A percentile compares a stretch with the other conserved stretches of the same genome.
phyloP scores from a whole-genome alignment of 2,888 invertebrate species.

The Dynastes tityus region DNA sequence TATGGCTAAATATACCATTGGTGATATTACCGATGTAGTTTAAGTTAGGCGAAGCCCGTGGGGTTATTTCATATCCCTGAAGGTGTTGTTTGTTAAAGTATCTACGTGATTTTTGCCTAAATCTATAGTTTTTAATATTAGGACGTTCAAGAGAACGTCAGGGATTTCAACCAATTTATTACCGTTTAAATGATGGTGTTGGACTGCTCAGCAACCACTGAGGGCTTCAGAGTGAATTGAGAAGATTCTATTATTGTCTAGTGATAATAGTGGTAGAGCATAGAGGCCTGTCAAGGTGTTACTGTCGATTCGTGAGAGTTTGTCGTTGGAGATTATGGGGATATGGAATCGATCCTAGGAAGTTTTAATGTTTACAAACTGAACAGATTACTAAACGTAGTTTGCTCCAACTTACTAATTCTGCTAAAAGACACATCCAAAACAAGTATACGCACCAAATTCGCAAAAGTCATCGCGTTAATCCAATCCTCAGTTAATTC shows the following conservation, averaged over 20 bases:
- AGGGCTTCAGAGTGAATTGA: constrained; percentile 84
- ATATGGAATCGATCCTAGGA: constrained; percentile 85
- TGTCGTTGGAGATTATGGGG: constrained; percentile 86
- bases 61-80: constrained; percentile 85
- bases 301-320: constrained; percentile 82
- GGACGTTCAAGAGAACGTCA: constrained; percentile 81
- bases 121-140: constrained; percentile 85
- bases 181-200: constrained; percentile 87
- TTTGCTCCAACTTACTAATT: constrained; percentile 82
- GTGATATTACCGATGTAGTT: constrained; percentile 87
- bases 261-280: constrained; percentile 82
- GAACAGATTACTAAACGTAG: constrained; percentile 84
- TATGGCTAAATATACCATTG: constrained; percentile 85
- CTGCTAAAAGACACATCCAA: constrained; percentile 85
- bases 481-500: constrained; percentile 89
- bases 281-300: constrained; percentile 84
- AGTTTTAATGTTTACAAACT: constrained; percentile 86
- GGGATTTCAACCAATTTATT: constrained; percentile 86
- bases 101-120: constrained; percentile 90
- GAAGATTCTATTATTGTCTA: constrained; percentile 84
- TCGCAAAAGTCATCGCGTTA: constrained; percentile 85
- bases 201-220: constrained; percentile 84
- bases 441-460: constrained; percentile 83
- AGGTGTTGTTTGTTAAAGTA: constrained; percentile 84
- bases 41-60: constrained; percentile 87